phyloP scores from a whole-genome alignment of 1,140 invertebrate genomes.

The Stenopsyche tienmushanensis region DNA sequence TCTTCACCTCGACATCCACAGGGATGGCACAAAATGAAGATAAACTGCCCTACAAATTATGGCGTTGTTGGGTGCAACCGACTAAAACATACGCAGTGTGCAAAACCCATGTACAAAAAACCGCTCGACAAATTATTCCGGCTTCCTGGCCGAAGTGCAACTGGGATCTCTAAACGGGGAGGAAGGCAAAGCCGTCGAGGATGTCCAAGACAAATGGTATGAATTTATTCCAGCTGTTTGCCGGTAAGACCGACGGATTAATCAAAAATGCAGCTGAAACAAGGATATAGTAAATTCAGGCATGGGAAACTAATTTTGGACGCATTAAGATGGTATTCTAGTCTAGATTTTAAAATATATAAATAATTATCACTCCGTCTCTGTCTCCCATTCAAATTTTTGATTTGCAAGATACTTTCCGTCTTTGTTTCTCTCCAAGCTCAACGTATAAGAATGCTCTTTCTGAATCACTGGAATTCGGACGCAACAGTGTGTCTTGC shows the following conservation, averaged over 20 bases:
- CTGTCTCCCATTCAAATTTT: too few relatives aligned
- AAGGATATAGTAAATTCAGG: too few relatives aligned
- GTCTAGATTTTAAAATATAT: too few relatives aligned
- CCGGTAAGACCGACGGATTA: background rate
- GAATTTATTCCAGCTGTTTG: background rate
- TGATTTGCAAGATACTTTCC: too few relatives aligned
- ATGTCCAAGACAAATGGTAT: background rate
- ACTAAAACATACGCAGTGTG: background rate
- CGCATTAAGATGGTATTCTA: too few relatives aligned
- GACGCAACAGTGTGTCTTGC: too few relatives aligned
- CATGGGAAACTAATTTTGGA: too few relatives aligned
- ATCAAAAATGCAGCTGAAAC: background rate
- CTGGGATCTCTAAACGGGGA: background rate
- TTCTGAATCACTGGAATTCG: too few relatives aligned
- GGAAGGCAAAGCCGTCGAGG: background rate
- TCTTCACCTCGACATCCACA: conserved; percentile 1
- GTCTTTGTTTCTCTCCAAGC: too few relatives aligned
- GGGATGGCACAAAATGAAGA: conserved; percentile 23
- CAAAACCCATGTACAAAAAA: conserved; percentile 17
- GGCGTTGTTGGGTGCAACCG: background rate
- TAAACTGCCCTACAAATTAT: conserved; percentile 18
- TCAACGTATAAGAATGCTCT: too few relatives aligned
- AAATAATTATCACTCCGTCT: too few relatives aligned
- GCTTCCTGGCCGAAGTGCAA: background rate
- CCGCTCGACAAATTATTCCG: conserved; percentile 17